phyloP scores from a whole-genome alignment of 2,888 invertebrate genomes.

The Calameuta filiformis region DNA sequence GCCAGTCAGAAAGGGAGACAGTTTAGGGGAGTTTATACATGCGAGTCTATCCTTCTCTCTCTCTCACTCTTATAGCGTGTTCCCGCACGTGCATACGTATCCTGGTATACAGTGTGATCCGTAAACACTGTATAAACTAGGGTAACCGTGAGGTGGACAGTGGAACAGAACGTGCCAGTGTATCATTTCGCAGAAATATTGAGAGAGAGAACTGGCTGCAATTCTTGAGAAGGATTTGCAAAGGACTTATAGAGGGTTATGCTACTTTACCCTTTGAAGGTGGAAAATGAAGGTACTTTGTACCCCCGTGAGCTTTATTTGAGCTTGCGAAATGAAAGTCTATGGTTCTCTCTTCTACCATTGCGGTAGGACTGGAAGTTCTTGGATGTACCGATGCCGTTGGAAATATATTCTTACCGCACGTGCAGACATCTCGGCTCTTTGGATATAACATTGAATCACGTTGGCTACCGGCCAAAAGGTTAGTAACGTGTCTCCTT shows the following conservation, averaged over 20 bases:
- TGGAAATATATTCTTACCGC: neutral
- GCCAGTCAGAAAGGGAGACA: conserved; percentile 37
- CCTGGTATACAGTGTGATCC: neutral
- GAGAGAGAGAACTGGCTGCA: neutral
- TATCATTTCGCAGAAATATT: neutral
- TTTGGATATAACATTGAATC: conserved; percentile 42
- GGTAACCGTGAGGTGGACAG: neutral
- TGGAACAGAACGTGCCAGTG: neutral
- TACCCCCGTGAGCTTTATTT: neutral
- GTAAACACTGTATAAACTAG: neutral
- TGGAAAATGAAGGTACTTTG: neutral
- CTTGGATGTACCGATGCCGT: neutral
- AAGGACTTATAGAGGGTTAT: neutral
- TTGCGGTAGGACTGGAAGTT: neutral
- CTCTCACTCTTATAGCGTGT: neutral
- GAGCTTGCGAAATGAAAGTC: neutral
- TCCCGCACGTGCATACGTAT: neutral
- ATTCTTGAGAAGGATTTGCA: neutral
- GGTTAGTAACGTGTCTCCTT: conserved; percentile 30
- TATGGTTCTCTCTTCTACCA: neutral
- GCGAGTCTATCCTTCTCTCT: neutral
- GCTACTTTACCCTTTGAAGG: neutral
- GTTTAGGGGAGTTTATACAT: neutral
- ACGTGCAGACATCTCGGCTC: neutral
- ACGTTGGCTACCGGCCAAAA: conserved; percentile 47